Conservation (phyloP, 2,797 vertebrate species). For the Mallotus villosus region DNA sequence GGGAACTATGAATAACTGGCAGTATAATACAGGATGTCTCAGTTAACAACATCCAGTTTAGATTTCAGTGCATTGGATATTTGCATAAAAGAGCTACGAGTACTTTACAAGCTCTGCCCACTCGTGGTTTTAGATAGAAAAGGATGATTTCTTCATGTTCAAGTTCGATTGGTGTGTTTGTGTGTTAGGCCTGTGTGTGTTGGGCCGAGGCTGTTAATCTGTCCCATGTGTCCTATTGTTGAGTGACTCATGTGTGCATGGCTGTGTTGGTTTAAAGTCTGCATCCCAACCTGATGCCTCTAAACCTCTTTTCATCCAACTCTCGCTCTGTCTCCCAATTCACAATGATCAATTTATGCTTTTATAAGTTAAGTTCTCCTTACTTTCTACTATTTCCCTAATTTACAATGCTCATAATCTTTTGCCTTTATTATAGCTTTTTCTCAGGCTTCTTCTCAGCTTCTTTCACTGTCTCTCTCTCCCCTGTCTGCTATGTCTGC, state of each 20-base stretch:
- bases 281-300: slow-evolving; percentile 3
- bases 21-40: too few species aligned
- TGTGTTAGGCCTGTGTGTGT: slow-evolving; percentile 27
- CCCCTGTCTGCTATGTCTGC: neutral
- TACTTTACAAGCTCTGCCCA: slow-evolving; percentile 43
- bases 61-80: too few species aligned
- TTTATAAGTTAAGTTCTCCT: too few species aligned
- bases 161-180: slow-evolving; percentile 8
- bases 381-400: too few species aligned
- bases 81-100: neutral
- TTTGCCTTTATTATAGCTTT: too few species aligned
- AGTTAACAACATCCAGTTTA: neutral
- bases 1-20: too few species aligned
- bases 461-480: neutral
- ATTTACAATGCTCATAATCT: too few species aligned
- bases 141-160: neutral
- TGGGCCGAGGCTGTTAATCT: slow-evolving; percentile 23
- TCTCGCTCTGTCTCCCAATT: slow-evolving; percentile 14
- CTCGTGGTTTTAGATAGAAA: slow-evolving; percentile 43
- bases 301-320: slow-evolving; percentile 8
- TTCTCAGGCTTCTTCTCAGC: too few species aligned
- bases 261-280: slow-evolving; percentile 39
- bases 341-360: too few species aligned
- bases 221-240: slow-evolving; percentile 36
- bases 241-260: slow-evolving; percentile 22